Base-by-base conservation (phyloP, 1,140 invertebrate species). In the Drosophila sulfurigaster region DNA sequence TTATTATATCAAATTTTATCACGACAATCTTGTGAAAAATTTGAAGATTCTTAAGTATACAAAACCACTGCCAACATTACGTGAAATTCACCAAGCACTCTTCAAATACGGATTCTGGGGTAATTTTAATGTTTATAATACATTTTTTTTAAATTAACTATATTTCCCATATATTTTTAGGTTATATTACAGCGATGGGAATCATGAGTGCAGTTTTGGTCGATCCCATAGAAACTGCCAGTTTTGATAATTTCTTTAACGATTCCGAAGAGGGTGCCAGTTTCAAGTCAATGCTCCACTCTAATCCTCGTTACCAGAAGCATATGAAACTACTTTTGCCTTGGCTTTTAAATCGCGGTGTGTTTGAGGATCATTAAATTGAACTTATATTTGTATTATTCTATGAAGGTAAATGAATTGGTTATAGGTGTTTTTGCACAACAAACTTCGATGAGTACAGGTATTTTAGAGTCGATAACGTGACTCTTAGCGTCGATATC, bases 341-440 rank as follows among this genome's bases (percentile, higher is more conserved):
- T 10, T 92, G 90, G 90, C 25, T 91, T 10, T 52, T 79, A 5
- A 85, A 90, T 67, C 82, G 86, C 1, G 89, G 89, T 30, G 62
- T 35, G 2, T 45, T 65, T 8, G 49, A 45, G 25, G 49, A 4
- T 8, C 2, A 45, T 46, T 65, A 56, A 45, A 45, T 32, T 57
- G 16, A n/a, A n/a, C 11, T 25, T 20, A 35, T 15, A 58, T 20
- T n/a, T 45, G 7, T 6, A 45, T 25, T 20, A 20, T 25, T 43
- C 11, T 5, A 10, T 35, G 30, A 20, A 16, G 1, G 43, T 5
- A 20, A 41, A 45, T 45, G 54, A 43, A 43, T 30, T 41, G 4
- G 15, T 38, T 13, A 68, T 68, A 30, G 28, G 5, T 51, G 10
- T 48, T 32, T 48, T 48, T 11, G 30, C 30, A 58, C 15, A 11